Evolutionary conservation across 2,888 invertebrate genomes (phyloP), one percentile per base, ranked within the genome.

Genomic region (Elmis aenea): DNA sequence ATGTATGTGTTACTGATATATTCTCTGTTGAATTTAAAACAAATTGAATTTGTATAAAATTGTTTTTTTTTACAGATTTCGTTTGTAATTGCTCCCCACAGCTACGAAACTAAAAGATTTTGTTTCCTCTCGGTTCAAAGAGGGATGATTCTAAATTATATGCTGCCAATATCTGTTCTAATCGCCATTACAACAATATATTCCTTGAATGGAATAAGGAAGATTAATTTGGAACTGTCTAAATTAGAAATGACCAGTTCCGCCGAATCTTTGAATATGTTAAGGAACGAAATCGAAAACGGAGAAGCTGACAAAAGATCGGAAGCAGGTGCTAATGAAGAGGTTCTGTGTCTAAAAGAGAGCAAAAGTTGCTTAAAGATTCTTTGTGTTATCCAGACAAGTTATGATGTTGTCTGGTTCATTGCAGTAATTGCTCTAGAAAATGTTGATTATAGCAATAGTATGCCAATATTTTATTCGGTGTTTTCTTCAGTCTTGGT

Each of bases 91-190:
- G 76, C 81, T 15, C 79, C 81, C 54, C 74, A 77, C 48, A 83
- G 82, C 45, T 84, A 83, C 57, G 84, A 85, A 67, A 79, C 77
- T 16, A 77, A 77, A 49, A 75, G 77, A 52, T 85, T 83, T 58
- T 85, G 85, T 59, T 85, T 84, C 78, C 79, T 85, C 74, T 83
- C 83, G 0, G 79, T 84, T 25, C 81, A 83, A 61, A 77, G 80
- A 54, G 84, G 84, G 3, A 84, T 85, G 82, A 75, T 84, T 8
- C 70, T 83, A 58, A 83, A 84, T 24, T 85, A 82, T 60, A 83
- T 85, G 76, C 72, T 81, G 10, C 85, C 85, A 6, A 77, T 81
- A 1, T 81, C 80, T 58, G 65, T 77, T 12, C 66, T 84, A 15
- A 82, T 85, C 29, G 64, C 83, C 26, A 73, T 79, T 41, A 81